Conservation (phyloP, 2,888 invertebrate genomes). For the Halocaridina rubra region DNA sequence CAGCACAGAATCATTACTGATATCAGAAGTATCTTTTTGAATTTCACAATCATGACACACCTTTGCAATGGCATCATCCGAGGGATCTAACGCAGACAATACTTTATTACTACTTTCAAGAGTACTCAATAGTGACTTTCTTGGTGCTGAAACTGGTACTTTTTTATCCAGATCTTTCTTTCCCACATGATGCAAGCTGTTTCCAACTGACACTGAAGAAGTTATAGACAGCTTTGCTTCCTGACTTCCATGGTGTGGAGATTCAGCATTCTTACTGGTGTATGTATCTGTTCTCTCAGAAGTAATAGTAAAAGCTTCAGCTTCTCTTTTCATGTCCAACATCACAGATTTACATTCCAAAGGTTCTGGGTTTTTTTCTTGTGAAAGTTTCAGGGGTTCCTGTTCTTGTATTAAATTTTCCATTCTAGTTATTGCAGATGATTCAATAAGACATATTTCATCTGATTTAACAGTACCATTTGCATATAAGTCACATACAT, state of each 20-base stretch:
- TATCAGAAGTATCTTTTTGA: no score
- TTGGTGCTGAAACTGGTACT: neutral
- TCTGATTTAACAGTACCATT: constrained; percentile 2
- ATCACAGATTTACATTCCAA: neutral
- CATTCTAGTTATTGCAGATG: neutral
- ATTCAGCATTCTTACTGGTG: no score
- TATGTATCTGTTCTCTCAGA: neutral
- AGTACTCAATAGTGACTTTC: constrained; percentile 12
- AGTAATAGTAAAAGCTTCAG: neutral
- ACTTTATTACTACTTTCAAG: no score
- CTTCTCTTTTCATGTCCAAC: neutral
- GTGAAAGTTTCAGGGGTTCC: constrained; percentile 71
- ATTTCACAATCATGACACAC: no score
- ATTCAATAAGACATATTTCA: neutral
- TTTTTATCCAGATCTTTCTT: neutral
- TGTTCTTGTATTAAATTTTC: neutral
- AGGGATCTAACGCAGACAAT: no score
- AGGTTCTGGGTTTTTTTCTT: neutral
- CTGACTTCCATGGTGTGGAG: no score
- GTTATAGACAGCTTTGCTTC: neutral
- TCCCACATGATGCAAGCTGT: no score
- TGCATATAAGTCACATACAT: neutral
- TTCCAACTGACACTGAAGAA: neutral
- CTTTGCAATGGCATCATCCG: no score
- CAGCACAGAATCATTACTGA: no score